Conservation (phyloP, 1,140 invertebrate genomes). For the Tetramorium simillimum region DNA sequence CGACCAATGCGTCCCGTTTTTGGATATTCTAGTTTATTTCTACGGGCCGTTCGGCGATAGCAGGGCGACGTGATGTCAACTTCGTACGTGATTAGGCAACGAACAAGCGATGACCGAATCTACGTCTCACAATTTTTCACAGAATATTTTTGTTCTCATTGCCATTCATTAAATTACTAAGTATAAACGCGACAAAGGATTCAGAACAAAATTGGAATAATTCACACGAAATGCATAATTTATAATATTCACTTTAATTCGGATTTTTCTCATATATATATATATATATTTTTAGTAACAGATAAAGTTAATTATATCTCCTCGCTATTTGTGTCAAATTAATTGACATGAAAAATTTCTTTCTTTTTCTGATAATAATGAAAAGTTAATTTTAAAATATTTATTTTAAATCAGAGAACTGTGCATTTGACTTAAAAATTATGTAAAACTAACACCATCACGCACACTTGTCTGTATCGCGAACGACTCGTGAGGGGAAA, state of each 20-base stretch:
- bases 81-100: slow-evolving; percentile 17
- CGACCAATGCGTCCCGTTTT: slow-evolving; percentile 54
- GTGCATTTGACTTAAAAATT: not conserved
- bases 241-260: not conserved
- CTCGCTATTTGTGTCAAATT: not conserved
- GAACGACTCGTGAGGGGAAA: not conserved
- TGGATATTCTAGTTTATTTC: slow-evolving; percentile 36
- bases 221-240: not conserved
- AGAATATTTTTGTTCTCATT: not conserved
- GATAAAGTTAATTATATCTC: not conserved
- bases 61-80: slow-evolving; percentile 18
- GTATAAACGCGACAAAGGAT: not conserved
- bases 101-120: not conserved
- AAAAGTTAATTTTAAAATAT: not conserved
- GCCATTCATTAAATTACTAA: not conserved
- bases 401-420: not conserved
- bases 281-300: not conserved
- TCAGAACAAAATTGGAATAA: not conserved
- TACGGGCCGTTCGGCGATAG: not conserved
- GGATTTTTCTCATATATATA: not conserved
- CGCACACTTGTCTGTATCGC: not conserved
- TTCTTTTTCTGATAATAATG: not conserved
- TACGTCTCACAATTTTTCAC: not conserved
- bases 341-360: not conserved
- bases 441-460: not conserved